Base-by-base conservation (phyloP, 2,888 invertebrate genomes). In the Drosophila tanythrix region DNA sequence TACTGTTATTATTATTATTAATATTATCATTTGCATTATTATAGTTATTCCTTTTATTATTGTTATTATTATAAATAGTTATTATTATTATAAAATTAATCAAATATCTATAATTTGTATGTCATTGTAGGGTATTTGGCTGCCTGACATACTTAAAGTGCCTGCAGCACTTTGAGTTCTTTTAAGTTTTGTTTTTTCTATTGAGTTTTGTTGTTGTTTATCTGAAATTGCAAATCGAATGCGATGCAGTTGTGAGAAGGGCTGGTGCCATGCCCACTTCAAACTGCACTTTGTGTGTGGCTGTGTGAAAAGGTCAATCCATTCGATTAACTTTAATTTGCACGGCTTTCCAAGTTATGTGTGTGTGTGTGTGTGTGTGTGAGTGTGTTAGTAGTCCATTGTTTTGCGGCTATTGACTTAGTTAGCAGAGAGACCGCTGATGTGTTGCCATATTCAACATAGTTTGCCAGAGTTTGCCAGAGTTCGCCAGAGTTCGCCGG, bases 311-410 rank as follows among this genome's bases (percentile, higher is more conserved):
- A 86, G 85, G 85, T 86, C 89, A 86, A 88, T 90, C 83, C 87
- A 90, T 90, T 90, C 85, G 85, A 90, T 86, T 90, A 86, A 88
- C 85, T 86, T 86, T 88, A 86, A 89, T 85, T 85, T 89, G 89
- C 89, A 74, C 89, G 65, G 65, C 71, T 76, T 52, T 55, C 56
- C 18, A 15, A 29, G 11, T 52, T 62, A 10, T 58, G 48, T 51
- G 40, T 65, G 21, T 43, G 36, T 21, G 46, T 46, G 21, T 46
- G 7, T 36, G 7, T 15, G 7, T 15, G 15, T 36, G 7, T 36
- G 36, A 7, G 36, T 67, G 55, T 74, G 66, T 61, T 64, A 46
- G 77, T 61, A 46, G 65, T 70, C 71, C 81, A 89, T 85, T 85
- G 85, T 85, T 88, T 63, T 35, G 38, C 29, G 61, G 66, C 70